These are phyloP conservation scores for Anguilla marmorata DNA, from an alignment of 2,797 vertebrate genomes.

Conservation along the genomic window DNA sequence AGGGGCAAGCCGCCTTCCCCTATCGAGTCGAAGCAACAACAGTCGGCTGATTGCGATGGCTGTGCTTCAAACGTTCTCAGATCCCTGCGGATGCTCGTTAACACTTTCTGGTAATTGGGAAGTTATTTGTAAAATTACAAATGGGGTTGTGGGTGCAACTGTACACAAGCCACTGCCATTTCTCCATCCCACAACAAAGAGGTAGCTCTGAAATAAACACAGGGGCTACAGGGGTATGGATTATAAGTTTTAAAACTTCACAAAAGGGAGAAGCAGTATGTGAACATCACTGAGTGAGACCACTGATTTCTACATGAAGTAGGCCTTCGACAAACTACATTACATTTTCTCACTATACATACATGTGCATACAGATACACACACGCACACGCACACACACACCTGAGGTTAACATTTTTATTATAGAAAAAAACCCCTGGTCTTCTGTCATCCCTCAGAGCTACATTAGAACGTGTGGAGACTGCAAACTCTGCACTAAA, in stretches of 20 bases:
- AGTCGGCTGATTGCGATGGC: conserved; percentile 69
- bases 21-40: conserved; percentile 56
- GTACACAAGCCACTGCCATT: neutral
- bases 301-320: neutral
- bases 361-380: neutral
- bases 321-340: neutral
- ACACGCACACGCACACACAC: neutral
- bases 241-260: neutral
- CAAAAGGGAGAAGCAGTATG: neutral
- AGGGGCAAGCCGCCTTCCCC: conserved; percentile 55
- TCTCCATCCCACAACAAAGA: conserved; percentile 9
- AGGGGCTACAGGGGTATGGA: neutral
- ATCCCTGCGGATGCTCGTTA: conserved; percentile 18
- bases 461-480: neutral
- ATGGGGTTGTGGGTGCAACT: conserved; percentile 4
- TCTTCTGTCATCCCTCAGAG: neutral
- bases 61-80: conserved; percentile 65
- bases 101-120: conserved; percentile 36
- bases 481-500: neutral
- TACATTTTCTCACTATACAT: neutral
- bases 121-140: conserved; percentile 35
- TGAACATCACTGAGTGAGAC: neutral
- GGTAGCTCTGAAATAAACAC: neutral
- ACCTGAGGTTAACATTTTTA: neutral
- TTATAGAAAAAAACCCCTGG: neutral